phyloP scores from a whole-genome alignment of 2,888 invertebrate genomes.

The Drosophila meridiana region DNA sequence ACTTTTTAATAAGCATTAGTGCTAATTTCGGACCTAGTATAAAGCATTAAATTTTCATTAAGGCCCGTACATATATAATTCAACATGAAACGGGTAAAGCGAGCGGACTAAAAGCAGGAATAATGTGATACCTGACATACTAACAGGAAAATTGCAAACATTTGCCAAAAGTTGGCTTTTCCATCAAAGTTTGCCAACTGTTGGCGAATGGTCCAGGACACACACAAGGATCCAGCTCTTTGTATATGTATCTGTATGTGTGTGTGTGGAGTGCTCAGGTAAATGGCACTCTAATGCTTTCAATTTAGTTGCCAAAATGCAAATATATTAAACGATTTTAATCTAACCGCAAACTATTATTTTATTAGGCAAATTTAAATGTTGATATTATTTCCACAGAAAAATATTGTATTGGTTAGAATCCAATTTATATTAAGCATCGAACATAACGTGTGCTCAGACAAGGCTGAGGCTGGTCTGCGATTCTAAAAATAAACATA shows the following conservation, averaged over 20 bases:
- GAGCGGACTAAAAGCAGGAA: constrained; percentile 2
- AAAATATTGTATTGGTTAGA: background rate
- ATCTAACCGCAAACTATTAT: constrained; percentile 1
- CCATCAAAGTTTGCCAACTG: constrained; percentile 43
- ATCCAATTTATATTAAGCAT: constrained; percentile 33
- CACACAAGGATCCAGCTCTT: background rate
- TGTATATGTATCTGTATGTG: background rate
- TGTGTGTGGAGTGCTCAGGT: constrained; percentile 14
- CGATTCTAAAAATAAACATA: constrained; percentile 56
- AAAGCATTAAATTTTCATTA: constrained; percentile 42
- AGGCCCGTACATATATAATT: constrained; percentile 14
- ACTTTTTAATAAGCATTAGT: constrained; percentile 69
- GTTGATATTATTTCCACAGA: background rate
- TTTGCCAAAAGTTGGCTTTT: constrained; percentile 62
- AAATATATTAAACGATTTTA: background rate
- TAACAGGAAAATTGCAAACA: constrained; percentile 57
- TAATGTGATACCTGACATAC: constrained; percentile 53
- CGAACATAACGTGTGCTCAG: constrained; percentile 31
- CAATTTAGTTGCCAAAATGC: background rate
- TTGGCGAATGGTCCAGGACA: constrained; percentile 13
- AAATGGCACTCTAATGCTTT: constrained; percentile 9
- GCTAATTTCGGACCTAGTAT: constrained; percentile 35
- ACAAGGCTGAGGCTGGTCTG: constrained; percentile 21
- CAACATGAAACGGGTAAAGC: constrained; percentile 24
- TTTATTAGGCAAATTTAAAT: background rate